These are phyloP conservation scores for Parnassius glacialis DNA, from an alignment of 2,888 invertebrate species.

Conservation along the genomic window DNA sequence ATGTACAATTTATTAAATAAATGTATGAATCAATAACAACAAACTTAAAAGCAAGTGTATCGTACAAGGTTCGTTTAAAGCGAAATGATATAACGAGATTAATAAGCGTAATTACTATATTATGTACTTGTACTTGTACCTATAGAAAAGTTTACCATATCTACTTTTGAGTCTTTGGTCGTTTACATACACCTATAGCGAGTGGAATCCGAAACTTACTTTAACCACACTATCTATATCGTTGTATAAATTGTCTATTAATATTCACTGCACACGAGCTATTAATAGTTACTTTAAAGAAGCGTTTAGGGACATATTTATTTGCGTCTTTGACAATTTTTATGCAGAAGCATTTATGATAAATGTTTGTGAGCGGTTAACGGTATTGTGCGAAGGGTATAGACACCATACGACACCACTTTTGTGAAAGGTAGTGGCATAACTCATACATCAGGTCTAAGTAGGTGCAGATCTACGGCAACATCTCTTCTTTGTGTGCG, in stretches of 20 bases:
- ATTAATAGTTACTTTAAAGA: constrained; percentile 33
- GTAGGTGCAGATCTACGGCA: constrained; percentile 71
- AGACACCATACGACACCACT: constrained; percentile 3
- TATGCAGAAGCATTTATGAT: constrained; percentile 55
- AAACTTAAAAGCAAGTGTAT: constrained; percentile 32
- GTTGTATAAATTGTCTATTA: constrained; percentile 60
- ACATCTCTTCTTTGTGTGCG: constrained; percentile 68
- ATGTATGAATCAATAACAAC: constrained; percentile 21
- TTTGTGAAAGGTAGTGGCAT: constrained; percentile 16
- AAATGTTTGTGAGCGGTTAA: constrained; percentile 44
- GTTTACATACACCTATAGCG: constrained; percentile 44
- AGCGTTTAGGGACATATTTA: constrained; percentile 9
- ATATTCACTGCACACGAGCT: constrained; percentile 49
- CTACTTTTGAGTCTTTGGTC: constrained; percentile 47
- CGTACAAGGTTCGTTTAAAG: constrained; percentile 29
- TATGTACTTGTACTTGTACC: constrained; percentile 37
- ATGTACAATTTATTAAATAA: constrained; percentile 36
- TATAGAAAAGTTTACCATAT: constrained; percentile 36
- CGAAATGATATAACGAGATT: constrained; percentile 39
- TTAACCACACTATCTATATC: constrained; percentile 51
- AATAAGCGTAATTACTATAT: constrained; percentile 45
- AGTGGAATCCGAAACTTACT: constrained; percentile 49
- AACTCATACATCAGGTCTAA: constrained; percentile 68
- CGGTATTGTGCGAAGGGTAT: constrained; percentile 19
- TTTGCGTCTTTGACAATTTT: constrained; percentile 9